Conservation (phyloP, 2,797 vertebrate genomes). For the Siniperca scherzeri region DNA sequence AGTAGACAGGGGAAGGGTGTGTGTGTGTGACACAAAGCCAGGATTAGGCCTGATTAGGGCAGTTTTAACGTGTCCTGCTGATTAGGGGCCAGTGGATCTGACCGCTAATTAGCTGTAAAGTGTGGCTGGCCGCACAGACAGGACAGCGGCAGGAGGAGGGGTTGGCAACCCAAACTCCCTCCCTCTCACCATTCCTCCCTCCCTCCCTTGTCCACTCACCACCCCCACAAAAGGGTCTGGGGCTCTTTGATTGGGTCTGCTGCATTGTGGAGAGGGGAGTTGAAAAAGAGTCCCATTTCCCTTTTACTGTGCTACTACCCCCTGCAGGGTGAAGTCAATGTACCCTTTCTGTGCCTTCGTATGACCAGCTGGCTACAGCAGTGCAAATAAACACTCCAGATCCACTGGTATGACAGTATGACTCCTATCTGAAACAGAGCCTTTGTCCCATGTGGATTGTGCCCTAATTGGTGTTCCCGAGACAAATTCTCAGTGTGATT, state of each 20-base stretch:
- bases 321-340: slow-evolving; percentile 84
- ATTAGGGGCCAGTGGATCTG: slow-evolving; percentile 84
- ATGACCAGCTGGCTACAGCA: slow-evolving; percentile 91
- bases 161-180: slow-evolving; percentile 57
- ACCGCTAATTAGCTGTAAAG: slow-evolving; percentile 86
- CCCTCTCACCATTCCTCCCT: slow-evolving; percentile 35
- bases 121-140: slow-evolving; percentile 80
- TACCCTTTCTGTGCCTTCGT: slow-evolving; percentile 82
- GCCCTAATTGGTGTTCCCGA: slow-evolving; percentile 81
- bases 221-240: slow-evolving; percentile 77
- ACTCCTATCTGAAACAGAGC: slow-evolving; percentile 78
- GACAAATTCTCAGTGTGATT: slow-evolving; percentile 71
- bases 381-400: slow-evolving; percentile 88
- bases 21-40: slow-evolving; percentile 77
- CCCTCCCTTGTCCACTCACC: slow-evolving; percentile 72
- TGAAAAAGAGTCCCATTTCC: slow-evolving; percentile 85
- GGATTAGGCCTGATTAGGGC: slow-evolving; percentile 87
- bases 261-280: slow-evolving; percentile 77
- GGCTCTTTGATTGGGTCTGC: slow-evolving; percentile 80
- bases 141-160: slow-evolving; percentile 73
- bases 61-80: slow-evolving; percentile 88
- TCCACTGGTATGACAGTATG: slow-evolving; percentile 74
- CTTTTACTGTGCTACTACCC: slow-evolving; percentile 82
- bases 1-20: slow-evolving; percentile 62
- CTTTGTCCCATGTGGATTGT: slow-evolving; percentile 83